Conservation (phyloP, 2,113 vertebrate genomes). For the Corvus cornix region DNA sequence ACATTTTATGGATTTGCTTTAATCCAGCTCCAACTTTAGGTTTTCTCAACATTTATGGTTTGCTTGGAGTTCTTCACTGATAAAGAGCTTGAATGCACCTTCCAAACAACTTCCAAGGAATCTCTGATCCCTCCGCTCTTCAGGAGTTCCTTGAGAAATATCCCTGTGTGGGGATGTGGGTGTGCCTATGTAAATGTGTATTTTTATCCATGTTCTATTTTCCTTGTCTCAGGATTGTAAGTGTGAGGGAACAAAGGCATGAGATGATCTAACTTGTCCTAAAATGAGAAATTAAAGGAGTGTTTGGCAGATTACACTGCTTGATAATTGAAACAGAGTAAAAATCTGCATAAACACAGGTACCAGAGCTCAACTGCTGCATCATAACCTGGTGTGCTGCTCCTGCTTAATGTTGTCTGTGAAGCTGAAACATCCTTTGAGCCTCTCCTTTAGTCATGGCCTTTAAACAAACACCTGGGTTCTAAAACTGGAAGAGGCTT, state of each 20-base stretch:
- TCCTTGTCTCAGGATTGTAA: background rate
- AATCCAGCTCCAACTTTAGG: background rate
- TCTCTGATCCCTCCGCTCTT: background rate
- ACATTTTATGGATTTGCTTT: background rate
- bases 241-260: background rate
- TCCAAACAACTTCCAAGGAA: background rate
- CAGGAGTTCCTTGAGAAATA: background rate
- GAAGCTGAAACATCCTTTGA: background rate
- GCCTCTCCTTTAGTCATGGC: background rate
- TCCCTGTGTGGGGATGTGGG: background rate
- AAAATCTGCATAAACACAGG: background rate
- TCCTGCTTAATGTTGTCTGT: background rate
- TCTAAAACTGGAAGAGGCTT: background rate
- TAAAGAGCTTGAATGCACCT: background rate
- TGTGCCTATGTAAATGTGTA: background rate
- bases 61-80: background rate
- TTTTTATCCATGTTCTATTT: background rate
- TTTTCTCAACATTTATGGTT: background rate
- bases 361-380: background rate
- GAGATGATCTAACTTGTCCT: background rate
- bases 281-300: background rate
- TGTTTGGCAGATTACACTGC: background rate
- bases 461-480: background rate
- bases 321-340: background rate
- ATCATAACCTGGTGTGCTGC: background rate